Conservation (phyloP, 2,797 vertebrate genomes). For the Amphiprion clarkii region DNA sequence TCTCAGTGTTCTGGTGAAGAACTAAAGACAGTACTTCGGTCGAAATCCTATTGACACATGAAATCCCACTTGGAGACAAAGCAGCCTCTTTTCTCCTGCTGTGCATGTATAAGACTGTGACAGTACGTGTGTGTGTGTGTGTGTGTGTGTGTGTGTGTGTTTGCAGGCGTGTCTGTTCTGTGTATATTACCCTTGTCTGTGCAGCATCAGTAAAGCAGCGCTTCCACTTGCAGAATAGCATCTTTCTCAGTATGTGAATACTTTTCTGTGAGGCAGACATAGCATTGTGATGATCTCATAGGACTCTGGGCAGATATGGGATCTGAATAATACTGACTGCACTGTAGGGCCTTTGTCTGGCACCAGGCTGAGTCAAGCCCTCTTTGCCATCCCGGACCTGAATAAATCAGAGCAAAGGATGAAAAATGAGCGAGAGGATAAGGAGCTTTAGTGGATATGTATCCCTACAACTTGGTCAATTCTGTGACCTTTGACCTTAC, state of each 20-base stretch:
- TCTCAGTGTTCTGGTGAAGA: constrained; percentile 45
- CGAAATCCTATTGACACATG: constrained; percentile 67
- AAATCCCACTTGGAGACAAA: constrained; percentile 75
- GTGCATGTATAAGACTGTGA: constrained; percentile 18
- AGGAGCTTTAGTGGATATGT: constrained; percentile 38
- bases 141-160: constrained; percentile 18
- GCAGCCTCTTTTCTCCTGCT: constrained; percentile 62
- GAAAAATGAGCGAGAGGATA: constrained; percentile 60
- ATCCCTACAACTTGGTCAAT: constrained; percentile 39
- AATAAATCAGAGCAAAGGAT: constrained; percentile 67
- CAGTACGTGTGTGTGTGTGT: neutral
- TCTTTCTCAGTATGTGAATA: constrained; percentile 75
- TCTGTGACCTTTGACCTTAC: constrained; percentile 48
- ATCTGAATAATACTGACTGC: constrained; percentile 76
- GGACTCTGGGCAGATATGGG: constrained; percentile 75
- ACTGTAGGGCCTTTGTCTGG: constrained; percentile 84
- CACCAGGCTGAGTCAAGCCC: constrained; percentile 79
- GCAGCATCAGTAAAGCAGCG: constrained; percentile 64
- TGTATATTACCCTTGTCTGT: constrained; percentile 68
- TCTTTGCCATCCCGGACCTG: constrained; percentile 68
- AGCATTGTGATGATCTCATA: constrained; percentile 85
- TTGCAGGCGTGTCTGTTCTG: constrained; percentile 37
- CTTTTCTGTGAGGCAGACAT: constrained; percentile 81
- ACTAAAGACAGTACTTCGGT: constrained; percentile 35
- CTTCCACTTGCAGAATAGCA: constrained; percentile 74